Base-by-base conservation (phyloP, 2,113 vertebrate genomes). In the Trematomus loennbergii region DNA sequence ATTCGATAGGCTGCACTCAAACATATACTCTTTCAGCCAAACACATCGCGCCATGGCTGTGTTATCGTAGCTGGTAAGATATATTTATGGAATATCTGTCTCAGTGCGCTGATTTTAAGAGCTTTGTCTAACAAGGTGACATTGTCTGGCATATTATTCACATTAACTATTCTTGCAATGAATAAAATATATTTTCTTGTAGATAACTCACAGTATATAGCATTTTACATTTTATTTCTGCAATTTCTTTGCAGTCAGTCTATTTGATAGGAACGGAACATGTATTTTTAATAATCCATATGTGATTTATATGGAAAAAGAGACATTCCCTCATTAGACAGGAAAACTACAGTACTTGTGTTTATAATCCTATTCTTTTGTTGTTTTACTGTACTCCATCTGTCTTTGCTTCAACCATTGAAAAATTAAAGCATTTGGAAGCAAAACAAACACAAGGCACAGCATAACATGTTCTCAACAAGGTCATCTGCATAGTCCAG, bases 1-100 rank as follows among this genome's bases (percentile, higher is more conserved):
- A 75, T 81, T 80, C 54, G 68, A 36, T 54, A 7, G 29, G 9
- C 60, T 68, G 45, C 72, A 55, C 65, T 65, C 46, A 72, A 75
- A 79, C 64, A 81, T 40, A 57, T 13, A 79, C 43, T 25, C 83
- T 83, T 75, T 83, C 60, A 68, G 58, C 55, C 68, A 36, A 72
- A 52, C 70, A 40, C n/a, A 48, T 17, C 18, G 40, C 9, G n/a
- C 20, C 29, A 59, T 53, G 59, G 11, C 22, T 50, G 17, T 58
- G 3, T 45, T 10, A 3, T 48, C n/a, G 59, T 22, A 15, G n/a
- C 33, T 16, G 12, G 12, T n/a, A 53, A 20, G 11, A 73, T 12
- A 36, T 12, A 46, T 60, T 46, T 17, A 40, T 18, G 17, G 36
- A 36, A 40, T 4, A 46, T 3, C 9, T 36, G 6, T 55, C 43